These are phyloP conservation scores for Cerastis leucographa DNA, from an alignment of 2,888 invertebrate species.

Conservation along the genomic window DNA sequence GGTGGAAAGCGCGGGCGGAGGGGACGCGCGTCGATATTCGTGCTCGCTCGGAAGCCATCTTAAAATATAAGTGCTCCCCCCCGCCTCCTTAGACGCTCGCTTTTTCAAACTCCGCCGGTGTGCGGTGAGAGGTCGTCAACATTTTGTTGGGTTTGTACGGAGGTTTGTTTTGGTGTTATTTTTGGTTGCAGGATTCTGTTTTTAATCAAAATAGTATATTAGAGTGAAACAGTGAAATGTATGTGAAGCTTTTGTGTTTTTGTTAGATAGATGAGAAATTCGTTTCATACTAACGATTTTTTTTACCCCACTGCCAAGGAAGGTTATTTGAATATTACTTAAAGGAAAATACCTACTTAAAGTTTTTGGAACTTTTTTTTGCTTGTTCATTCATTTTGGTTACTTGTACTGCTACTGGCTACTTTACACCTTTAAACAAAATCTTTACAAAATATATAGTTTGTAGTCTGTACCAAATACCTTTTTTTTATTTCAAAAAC, in stretches of 20 bases:
- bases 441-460: neutral
- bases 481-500: neutral
- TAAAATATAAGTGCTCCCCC: slow-evolving; percentile 87
- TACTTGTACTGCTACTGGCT: neutral
- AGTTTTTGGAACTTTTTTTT: neutral
- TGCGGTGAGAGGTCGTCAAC: slow-evolving; percentile 75
- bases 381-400: neutral
- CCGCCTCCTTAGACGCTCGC: slow-evolving; percentile 87
- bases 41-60: slow-evolving; percentile 90
- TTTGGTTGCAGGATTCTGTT: neutral
- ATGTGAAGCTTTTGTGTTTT: neutral
- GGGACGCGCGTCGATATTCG: slow-evolving; percentile 86
- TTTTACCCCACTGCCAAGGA: too few relatives aligned
- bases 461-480: neutral
- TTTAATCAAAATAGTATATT: neutral
- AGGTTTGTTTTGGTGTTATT: neutral
- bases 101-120: slow-evolving; percentile 86
- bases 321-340: too few relatives aligned
- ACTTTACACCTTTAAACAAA: neutral
- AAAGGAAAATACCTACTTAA: too few relatives aligned
- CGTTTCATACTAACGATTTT: neutral
- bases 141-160: slow-evolving; percentile 69
- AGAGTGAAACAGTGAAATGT: neutral
- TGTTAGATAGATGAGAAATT: neutral
- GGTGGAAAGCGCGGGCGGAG: slow-evolving; percentile 70